Conservation (phyloP, 2,888 invertebrate genomes). For the Acheta domesticus region DNA sequence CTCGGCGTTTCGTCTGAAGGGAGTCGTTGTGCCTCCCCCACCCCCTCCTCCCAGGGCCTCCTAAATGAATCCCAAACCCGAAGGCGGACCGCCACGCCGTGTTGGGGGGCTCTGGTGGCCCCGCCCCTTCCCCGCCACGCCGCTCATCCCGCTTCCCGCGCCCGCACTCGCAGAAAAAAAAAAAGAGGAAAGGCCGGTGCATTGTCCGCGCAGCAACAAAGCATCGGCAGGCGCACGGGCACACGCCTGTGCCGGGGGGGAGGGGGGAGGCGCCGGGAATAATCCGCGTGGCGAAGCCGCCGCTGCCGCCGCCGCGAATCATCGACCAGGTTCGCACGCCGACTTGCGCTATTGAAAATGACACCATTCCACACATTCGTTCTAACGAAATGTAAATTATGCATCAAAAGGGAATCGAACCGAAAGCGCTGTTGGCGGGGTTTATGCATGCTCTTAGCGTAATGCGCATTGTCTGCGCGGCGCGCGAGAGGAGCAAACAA, state of each 20-base stretch:
- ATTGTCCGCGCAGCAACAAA: background rate
- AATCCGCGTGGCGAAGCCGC: background rate
- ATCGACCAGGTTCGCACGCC: background rate
- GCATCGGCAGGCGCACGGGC: background rate
- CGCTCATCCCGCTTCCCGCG: too few relatives aligned
- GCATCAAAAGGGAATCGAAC: slow-evolving; percentile 7
- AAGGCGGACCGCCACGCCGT: too few relatives aligned
- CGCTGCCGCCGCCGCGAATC: background rate
- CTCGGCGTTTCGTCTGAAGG: too few relatives aligned
- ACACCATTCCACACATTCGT: slow-evolving; percentile 7
- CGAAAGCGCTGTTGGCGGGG: background rate
- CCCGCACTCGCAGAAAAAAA: too few relatives aligned
- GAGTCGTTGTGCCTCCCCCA: too few relatives aligned
- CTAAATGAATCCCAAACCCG: too few relatives aligned
- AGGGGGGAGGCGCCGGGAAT: background rate
- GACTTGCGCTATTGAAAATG: background rate
- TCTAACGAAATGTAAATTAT: slow-evolving; percentile 7
- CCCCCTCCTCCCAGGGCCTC: too few relatives aligned
- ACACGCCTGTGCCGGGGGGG: background rate
- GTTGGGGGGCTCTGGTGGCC: too few relatives aligned
- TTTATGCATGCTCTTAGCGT: background rate
- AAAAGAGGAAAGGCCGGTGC: too few relatives aligned
- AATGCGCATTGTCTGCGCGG: background rate
- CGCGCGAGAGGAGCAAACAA: too few relatives aligned
- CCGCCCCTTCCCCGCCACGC: too few relatives aligned